These are phyloP conservation scores for Darevskia mixta DNA, from an alignment of 2,797 vertebrate genomes.

Conservation along the genomic window DNA sequence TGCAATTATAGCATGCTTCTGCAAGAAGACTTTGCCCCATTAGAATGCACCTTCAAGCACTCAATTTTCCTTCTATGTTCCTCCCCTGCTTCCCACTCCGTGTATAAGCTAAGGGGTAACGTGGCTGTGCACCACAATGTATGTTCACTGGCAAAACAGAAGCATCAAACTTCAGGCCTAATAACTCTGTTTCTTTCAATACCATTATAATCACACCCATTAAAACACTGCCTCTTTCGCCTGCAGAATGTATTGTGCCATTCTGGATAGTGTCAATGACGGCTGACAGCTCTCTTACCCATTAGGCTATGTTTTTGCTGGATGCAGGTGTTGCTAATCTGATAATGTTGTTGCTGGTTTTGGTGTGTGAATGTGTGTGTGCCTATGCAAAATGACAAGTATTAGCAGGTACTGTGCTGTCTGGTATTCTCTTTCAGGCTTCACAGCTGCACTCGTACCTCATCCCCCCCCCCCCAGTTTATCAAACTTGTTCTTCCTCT, in stretches of 20 bases:
- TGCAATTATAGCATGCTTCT: not conserved
- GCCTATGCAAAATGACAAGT: constrained; percentile 49
- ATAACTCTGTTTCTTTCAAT: constrained; percentile 29
- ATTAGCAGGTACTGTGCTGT: constrained; percentile 35
- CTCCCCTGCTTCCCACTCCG: not conserved
- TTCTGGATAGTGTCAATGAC: not conserved
- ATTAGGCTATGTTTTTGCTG: not conserved
- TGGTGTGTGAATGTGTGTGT: constrained; percentile 24
- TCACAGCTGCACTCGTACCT: constrained; percentile 17
- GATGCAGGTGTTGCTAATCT: constrained; percentile 53
- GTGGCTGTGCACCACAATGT: rapidly evolving
- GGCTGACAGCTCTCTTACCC: constrained; percentile 51
- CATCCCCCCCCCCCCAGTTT: constrained; percentile 34
- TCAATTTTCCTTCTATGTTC: not conserved
- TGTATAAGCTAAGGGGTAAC: not conserved
- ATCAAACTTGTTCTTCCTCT: constrained; percentile 16
- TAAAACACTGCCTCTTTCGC: constrained; percentile 21
- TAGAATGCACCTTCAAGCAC: not conserved
- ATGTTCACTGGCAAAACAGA: rapidly evolving
- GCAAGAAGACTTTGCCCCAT: not conserved
- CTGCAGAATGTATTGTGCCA: not conserved
- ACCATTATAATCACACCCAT: constrained; percentile 30
- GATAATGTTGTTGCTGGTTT: constrained; percentile 24
- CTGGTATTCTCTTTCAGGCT: constrained; percentile 38
- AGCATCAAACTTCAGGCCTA: constrained; percentile 25